Evolutionary conservation across 2,113 vertebrate species (phyloP), one percentile per base, ranked within the genome.

Genomic region (Gallinago undulata): DNA sequence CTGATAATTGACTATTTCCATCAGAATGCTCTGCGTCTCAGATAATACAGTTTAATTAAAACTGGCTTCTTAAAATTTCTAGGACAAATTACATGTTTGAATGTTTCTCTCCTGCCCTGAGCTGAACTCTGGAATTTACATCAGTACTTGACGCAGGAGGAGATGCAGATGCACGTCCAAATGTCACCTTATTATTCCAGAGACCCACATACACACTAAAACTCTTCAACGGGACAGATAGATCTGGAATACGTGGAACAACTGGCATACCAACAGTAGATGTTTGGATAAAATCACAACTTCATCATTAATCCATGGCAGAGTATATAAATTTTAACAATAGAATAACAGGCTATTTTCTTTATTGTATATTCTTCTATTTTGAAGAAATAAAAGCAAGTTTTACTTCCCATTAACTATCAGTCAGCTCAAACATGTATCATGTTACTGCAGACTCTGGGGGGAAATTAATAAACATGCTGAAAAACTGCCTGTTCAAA

Each of bases 41-140:
- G 55, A 86, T 50, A 93, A 85, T 43, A 50, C 25, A 53, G 64
- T 78, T 91, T 89, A 82, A 93, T 77, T 95, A 85, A 67, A 93
- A 77, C 43, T 53, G n/a, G n/a, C 59, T 89, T 93, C 89, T 89
- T 81, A 89, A 76, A 81, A 85, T 59, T 77, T 78, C 59, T 70
- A 55, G 63, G 39, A 85, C 43, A 85, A 93, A 82, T 67, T 53
- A 33, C 11, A 37, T 17, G 28, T 84, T 62, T 67, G 30, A 89
- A 68, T 53, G 55, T 53, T 82, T 89, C 45, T 51, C 69, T 63
- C 43, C 84, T 50, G 70, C 81, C 76, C 88, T 64, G 55, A 85
- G 35, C 70, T 89, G 59, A 93, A 73, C 80, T 85, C 50, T 3
- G 19, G 75, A 89, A 78, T 57, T 86, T 28, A 47, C 64, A 85